Evolutionary conservation across 1,140 invertebrate species (phyloP), one percentile per base, ranked within the genome.

Genomic region (Cyrtorhinus lividipennis): DNA sequence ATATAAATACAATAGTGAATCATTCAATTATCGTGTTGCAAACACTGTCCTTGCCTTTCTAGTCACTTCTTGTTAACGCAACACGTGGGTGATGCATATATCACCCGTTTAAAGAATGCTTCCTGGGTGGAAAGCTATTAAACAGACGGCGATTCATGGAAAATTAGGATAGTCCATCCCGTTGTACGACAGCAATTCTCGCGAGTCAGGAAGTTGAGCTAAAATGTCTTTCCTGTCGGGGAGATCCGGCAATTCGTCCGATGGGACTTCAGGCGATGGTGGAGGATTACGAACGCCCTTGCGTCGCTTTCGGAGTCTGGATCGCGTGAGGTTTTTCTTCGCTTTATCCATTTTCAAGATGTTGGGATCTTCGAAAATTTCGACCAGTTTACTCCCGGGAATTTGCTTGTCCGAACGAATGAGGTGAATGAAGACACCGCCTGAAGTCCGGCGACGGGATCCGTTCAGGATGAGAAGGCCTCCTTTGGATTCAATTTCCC

Each of bases 341-440:
- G 10, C 48, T 20, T 59, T 63, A 1, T 24, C 24, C 18, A 48
- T 25, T 12, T 2, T 44, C 15, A 23, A n/a, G 12, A 20, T 53
- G 10, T 45, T 18, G 5, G 53, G 53, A 24, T 59, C 30, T 38
- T 63, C 56, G 56, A 63, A 63, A 24, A 63, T 63, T 59, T 63
- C 62, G 20, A 27, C 56, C 38, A 44, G 38, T 30, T 63, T 53
- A 22, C 18, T 24, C 15, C 44, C 27, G 1, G 62, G 26, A 13
- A 63, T 59, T 2, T 58, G 15, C 22, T 59, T 30, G 44, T 63
- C 38, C 38, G 26, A 22, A 5, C 56, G 56, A 24, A 63, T 30
- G 22, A 78, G 63, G 38, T 74, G 72, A 22, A 78, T 68, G 66
- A 71, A 77, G 10, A 77, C 72, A 24, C 77, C 77, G 48, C 77